Evolutionary conservation across 2,113 vertebrate species (phyloP).

Genomic region (Nansenia antarctica): DNA sequence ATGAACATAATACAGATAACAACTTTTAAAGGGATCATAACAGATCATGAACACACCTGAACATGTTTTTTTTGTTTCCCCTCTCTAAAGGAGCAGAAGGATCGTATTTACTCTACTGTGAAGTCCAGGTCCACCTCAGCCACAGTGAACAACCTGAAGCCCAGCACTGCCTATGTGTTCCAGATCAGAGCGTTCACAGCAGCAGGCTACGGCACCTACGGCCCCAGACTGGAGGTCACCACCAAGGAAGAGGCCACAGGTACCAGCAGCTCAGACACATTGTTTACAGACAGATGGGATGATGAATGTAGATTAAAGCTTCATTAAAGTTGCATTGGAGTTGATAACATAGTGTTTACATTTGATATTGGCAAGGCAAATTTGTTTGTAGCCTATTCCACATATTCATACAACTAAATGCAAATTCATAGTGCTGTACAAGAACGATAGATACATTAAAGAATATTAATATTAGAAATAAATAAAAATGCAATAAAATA

Average conservation of each 20-base stretch:
- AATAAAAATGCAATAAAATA: too few relatives aligned
- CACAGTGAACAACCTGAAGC: conserved; percentile 95
- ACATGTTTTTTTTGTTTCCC: conserved; percentile 52
- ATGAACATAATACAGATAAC: background rate
- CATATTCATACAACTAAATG: too few relatives aligned
- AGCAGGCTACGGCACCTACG: conserved; percentile 93
- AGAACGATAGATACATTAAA: too few relatives aligned
- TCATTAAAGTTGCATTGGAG: too few relatives aligned
- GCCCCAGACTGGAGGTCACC: conserved; percentile 93
- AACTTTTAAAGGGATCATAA: background rate
- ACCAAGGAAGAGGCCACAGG: conserved; percentile 94
- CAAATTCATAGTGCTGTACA: too few relatives aligned
- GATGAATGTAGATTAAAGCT: too few relatives aligned
- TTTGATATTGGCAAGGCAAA: too few relatives aligned
- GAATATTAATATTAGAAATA: too few relatives aligned
- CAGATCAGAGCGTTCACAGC: conserved; percentile 97
- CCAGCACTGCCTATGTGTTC: conserved; percentile 96
- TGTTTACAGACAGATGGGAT: too few relatives aligned
- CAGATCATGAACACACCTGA: too few relatives aligned
- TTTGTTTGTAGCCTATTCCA: too few relatives aligned
- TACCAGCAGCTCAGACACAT: conserved; percentile 58
- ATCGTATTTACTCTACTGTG: conserved; percentile 93
- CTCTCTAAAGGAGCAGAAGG: conserved; percentile 88
- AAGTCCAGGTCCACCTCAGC: conserved; percentile 93
- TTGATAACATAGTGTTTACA: too few relatives aligned